Evolutionary conservation across 2,113 vertebrate genomes (phyloP).

Genomic region (Peucedramus taeniatus): DNA sequence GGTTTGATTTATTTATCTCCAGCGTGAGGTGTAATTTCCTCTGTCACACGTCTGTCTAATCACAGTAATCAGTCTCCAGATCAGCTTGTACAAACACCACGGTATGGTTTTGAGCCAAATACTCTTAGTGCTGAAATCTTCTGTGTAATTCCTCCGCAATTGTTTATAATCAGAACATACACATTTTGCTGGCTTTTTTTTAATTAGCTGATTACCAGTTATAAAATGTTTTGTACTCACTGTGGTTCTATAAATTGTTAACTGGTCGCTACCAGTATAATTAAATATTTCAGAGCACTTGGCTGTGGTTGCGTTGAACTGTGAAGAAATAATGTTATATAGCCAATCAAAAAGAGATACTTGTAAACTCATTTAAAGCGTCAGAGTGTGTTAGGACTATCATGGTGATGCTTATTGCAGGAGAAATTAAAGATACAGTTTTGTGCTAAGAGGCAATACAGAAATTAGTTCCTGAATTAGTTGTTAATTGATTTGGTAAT

Average conservation of each 20-base stretch:
- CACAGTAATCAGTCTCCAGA: conserved; percentile 31
- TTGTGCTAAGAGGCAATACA: conserved; percentile 87
- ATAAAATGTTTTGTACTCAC: conserved; percentile 67
- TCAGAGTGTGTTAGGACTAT: conserved; percentile 75
- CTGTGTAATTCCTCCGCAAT: conserved; percentile 37
- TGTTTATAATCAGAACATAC: conserved; percentile 69
- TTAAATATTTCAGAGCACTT: conserved; percentile 80
- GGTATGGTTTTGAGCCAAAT: conserved; percentile 20
- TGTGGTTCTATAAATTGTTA: conserved; percentile 75
- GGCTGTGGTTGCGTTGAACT: conserved; percentile 79
- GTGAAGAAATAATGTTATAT: conserved; percentile 81
- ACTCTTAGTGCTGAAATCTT: conserved; percentile 26
- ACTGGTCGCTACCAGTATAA: conserved; percentile 77
- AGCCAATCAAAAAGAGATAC: conserved; percentile 86
- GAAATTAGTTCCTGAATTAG: conserved; percentile 89
- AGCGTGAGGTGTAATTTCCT: background rate
- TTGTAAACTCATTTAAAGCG: conserved; percentile 81
- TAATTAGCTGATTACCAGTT: conserved; percentile 80
- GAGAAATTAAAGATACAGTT: conserved; percentile 84
- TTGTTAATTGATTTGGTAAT: conserved; percentile 95
- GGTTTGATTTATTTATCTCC: conserved; percentile 18
- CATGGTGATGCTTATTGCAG: conserved; percentile 78
- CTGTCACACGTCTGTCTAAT: conserved; percentile 42
- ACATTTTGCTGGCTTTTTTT: conserved; percentile 65
- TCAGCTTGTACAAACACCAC: conserved; percentile 43